A percentile compares a stretch with the other conserved stretches of the same genome.
Evolutionary conservation across 2,888 invertebrate species (phyloP).

Genomic region (Athetis lepigone): DNA sequence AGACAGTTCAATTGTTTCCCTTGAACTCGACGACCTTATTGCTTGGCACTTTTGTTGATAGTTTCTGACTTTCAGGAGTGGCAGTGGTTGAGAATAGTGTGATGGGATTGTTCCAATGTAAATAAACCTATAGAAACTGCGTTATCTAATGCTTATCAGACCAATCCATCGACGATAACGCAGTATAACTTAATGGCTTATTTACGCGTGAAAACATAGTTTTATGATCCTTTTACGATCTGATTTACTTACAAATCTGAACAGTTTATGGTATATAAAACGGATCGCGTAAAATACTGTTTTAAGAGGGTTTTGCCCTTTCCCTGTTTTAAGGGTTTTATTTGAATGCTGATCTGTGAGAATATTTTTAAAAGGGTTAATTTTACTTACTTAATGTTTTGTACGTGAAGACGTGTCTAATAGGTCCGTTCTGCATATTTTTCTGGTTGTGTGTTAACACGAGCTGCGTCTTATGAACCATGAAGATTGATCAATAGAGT

Average conservation of each 20-base stretch:
- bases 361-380: slow-evolving; percentile 1
- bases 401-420: not conserved
- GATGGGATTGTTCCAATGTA: too few relatives aligned
- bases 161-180: slow-evolving; percentile 21
- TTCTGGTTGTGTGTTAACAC: too few relatives aligned
- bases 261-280: slow-evolving; percentile 66
- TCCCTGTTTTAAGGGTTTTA: slow-evolving; percentile 30
- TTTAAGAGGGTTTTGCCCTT: slow-evolving; percentile 31
- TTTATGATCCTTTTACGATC: slow-evolving; percentile 72
- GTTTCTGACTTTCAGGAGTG: too few relatives aligned
- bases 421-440: too few relatives aligned
- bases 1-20: too few relatives aligned
- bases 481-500: too few relatives aligned
- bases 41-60: too few relatives aligned
- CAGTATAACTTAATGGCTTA: slow-evolving; percentile 37
- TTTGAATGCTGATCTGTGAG: slow-evolving; percentile 28
- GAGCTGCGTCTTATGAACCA: too few relatives aligned
- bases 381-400: not conserved
- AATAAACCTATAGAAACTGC: not conserved
- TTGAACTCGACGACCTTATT: too few relatives aligned
- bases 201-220: slow-evolving; percentile 58
- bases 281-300: slow-evolving; percentile 51
- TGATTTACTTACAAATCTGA: slow-evolving; percentile 70
- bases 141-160: slow-evolving; percentile 13
- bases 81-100: too few relatives aligned